These are phyloP conservation scores for Cassiopea andromeda DNA, from an alignment of 30 jellyfish, hydroid and myxozoan genomes.

Conservation along the genomic window DNA sequence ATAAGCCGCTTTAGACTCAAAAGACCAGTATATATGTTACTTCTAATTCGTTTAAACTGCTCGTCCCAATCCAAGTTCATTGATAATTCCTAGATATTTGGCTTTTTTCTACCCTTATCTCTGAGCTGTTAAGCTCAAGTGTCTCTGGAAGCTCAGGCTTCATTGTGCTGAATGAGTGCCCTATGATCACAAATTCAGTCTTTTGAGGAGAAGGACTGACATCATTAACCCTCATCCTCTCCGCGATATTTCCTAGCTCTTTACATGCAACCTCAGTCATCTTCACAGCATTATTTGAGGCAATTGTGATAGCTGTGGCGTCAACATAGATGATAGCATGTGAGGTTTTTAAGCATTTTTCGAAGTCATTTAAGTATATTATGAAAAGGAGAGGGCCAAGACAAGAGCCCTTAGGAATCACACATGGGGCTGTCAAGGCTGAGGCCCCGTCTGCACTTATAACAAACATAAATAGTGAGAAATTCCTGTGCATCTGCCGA, in stretches of 20 bases:
- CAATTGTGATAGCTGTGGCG: neutral
- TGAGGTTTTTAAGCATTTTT: constrained; percentile 3
- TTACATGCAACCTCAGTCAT: constrained; percentile 8
- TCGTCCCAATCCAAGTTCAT: constrained; percentile 2
- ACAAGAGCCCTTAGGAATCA: neutral
- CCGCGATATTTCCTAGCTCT: constrained; percentile 14
- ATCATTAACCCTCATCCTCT: constrained; percentile 8
- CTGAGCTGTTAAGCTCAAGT: constrained; percentile 1
- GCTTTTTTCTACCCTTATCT: constrained; percentile 10
- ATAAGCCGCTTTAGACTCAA: constrained; percentile 1
- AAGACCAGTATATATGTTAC: neutral
- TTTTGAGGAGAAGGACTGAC: constrained; percentile 6
- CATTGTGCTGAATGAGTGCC: constrained; percentile 13
- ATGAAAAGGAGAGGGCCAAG: constrained; percentile 3
- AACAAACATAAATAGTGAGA: too few relatives aligned
- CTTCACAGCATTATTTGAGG: neutral
- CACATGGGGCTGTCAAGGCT: too few relatives aligned
- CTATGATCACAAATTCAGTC: constrained; percentile 13
- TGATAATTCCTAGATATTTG: constrained; percentile 2
- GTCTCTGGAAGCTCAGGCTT: neutral
- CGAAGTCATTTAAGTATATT: too few relatives aligned
- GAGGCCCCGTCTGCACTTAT: too few relatives aligned
- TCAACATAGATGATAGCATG: constrained; percentile 17
- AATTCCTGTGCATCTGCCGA: too few relatives aligned
- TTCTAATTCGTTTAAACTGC: constrained; percentile 13